A percentile compares a stretch with the other conserved stretches of the same genome.
Conservation (phyloP, 2,113 vertebrate species). For the Cavia aperea region DNA sequence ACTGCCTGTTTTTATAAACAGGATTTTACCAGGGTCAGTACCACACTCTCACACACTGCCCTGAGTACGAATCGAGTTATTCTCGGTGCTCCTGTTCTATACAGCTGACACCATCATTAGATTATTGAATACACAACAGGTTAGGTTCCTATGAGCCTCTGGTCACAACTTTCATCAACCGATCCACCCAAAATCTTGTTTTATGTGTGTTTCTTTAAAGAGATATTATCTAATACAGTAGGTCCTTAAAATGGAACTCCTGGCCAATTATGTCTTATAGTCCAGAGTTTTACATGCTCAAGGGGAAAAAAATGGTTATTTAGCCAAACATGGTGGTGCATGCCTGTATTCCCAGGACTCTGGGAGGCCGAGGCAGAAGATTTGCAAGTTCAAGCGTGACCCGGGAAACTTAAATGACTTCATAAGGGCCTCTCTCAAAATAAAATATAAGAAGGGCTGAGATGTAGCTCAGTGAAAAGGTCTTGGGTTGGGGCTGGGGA, state of each 20-base stretch:
- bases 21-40: neutral
- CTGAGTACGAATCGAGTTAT: neutral
- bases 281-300: neutral
- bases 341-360: neutral
- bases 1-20: neutral
- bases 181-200: neutral
- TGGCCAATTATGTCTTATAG: neutral
- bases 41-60: neutral
- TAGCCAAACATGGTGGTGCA: neutral
- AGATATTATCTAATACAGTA: constrained; percentile 25
- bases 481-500: neutral
- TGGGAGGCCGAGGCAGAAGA: neutral
- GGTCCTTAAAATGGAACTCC: neutral
- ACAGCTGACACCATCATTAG: neutral
- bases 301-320: neutral
- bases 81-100: neutral
- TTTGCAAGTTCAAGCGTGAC: neutral
- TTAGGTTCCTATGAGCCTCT: neutral
- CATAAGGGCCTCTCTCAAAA: neutral
- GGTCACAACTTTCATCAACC: neutral
- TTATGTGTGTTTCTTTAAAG: constrained; percentile 9
- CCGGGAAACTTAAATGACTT: neutral
- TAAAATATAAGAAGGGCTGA: neutral
- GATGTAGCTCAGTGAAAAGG: neutral
- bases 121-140: constrained; percentile 1